Evolutionary conservation across 2,888 invertebrate species (phyloP), one percentile per base, ranked within the genome.

Genomic region (Agapostemon virescens): DNA sequence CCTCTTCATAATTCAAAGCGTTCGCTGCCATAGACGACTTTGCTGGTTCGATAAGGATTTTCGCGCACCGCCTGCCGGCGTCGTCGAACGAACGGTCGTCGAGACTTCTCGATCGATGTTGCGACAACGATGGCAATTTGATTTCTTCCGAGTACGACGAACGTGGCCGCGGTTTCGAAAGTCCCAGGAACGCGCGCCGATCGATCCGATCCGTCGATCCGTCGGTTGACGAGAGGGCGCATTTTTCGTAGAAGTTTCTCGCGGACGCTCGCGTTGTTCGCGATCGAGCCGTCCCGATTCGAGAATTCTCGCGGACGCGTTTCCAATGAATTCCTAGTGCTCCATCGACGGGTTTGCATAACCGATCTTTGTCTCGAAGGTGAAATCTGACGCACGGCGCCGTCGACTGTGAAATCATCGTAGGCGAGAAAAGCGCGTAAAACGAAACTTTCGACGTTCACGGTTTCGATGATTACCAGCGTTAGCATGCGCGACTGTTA

Each of bases 341-440:
- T 55, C 20, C 55, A 45, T 52, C 61, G 49, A 49, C n/a, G n/a
- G 58, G 61, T 77, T 38, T 26, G 40, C 26, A 30, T 36, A 52
- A 63, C 40, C 23, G 36, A 52, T 26, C 20, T 36, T 70, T n/a
- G 71, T 42, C 17, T 38, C 70, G 72, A 69, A 79, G 72, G 63
- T 38, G 68, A 78, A 71, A 78, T 49, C 52, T 45, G 52, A 79
- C 58, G 68, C 40, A 30, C 58, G 40, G 33, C 13, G 55, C 9
- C 30, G 36, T 20, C 77, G n/a, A 69, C 68, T 69, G 77, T 78
- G 77, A 78, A 77, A 69, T 68, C 36, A 55, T 69, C 61, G 40
- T 7, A 17, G 23, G 1, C 61, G 40, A 40, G 69, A 36, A 69
- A 64, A 77, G 40, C 42, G 23, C 33, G 63, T 23, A 36, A 71